A percentile compares a stretch with the other conserved stretches of the same genome.
Evolutionary conservation across 2,797 vertebrate genomes (phyloP).

Genomic region (Cichlasoma orientale): DNA sequence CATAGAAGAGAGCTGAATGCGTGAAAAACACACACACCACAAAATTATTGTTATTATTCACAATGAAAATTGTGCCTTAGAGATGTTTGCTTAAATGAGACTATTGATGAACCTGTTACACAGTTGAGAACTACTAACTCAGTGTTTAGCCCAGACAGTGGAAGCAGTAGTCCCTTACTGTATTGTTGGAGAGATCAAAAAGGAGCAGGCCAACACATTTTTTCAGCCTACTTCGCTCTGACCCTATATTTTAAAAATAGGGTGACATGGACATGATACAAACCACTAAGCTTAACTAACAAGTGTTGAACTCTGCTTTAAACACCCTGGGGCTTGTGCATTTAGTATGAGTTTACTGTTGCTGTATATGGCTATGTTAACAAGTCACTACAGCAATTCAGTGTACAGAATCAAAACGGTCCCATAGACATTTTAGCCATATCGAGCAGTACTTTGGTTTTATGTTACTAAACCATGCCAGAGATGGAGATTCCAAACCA

Average conservation of each 20-base stretch:
- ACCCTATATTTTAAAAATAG: conserved; percentile 6
- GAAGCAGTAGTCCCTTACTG: too few relatives aligned
- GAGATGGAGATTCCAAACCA: neutral
- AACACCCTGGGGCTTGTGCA: neutral
- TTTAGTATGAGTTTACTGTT: conserved; percentile 3
- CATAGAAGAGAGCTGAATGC: too few relatives aligned
- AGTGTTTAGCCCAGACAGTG: neutral
- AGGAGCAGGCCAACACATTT: neutral
- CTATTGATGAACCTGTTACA: neutral
- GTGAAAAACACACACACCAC: neutral
- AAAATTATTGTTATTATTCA: neutral
- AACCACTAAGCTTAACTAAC: conserved; percentile 23
- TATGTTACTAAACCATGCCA: neutral
- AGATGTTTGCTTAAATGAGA: neutral
- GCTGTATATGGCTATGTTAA: conserved; percentile 12
- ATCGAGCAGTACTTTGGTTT: neutral
- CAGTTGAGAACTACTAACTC: neutral
- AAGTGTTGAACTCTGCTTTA: conserved; percentile 42
- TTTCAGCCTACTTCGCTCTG: neutral
- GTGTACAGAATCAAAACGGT: conserved; percentile 15
- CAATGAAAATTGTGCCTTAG: neutral
- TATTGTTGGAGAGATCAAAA: neutral
- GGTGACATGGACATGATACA: conserved; percentile 33
- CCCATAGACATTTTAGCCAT: neutral
- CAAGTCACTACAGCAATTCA: conserved; percentile 7